Percentiles rank a stretch among this genome's conserved stretches.
Evolutionary conservation across 2,113 vertebrate species (phyloP).

Genomic region (Alaudala cheleensis): DNA sequence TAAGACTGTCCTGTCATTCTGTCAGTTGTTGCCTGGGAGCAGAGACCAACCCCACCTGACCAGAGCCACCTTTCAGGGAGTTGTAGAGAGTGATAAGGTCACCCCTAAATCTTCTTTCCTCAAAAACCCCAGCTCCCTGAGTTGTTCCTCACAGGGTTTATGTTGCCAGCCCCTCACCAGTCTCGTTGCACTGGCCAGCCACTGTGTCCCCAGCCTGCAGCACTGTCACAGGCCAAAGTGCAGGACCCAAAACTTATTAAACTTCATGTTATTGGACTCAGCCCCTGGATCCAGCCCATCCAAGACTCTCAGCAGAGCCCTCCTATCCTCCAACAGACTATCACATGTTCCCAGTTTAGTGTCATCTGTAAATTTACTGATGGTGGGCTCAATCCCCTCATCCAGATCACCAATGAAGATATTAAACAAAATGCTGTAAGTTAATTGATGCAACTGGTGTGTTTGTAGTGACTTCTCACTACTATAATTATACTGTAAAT

Average conservation of each 20-base stretch:
- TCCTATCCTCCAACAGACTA: background rate
- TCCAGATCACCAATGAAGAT: background rate
- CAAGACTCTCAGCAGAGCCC: background rate
- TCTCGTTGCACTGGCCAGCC: too few relatives aligned
- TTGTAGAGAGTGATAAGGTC: too few relatives aligned
- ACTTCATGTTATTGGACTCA: too few relatives aligned
- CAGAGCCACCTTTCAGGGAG: background rate
- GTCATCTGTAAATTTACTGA: background rate
- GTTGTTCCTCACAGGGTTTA: too few relatives aligned
- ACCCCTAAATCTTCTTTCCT: too few relatives aligned
- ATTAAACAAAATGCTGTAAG: background rate
- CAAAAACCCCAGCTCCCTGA: too few relatives aligned
- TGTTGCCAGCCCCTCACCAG: too few relatives aligned
- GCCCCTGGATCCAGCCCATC: too few relatives aligned
- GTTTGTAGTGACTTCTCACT: background rate
- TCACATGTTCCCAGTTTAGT: background rate
- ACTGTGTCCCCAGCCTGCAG: too few relatives aligned
- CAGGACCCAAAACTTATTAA: too few relatives aligned
- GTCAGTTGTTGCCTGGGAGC: background rate
- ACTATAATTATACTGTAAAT: background rate
- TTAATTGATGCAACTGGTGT: background rate
- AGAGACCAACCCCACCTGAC: background rate
- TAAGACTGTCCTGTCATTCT: background rate
- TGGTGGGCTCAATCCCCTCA: background rate
- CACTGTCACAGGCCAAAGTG: too few relatives aligned